A percentile compares a stretch with the other conserved stretches of the same genome.
Evolutionary conservation across 2,113 vertebrate species (phyloP).

Genomic region (Xenopus laevis): DNA sequence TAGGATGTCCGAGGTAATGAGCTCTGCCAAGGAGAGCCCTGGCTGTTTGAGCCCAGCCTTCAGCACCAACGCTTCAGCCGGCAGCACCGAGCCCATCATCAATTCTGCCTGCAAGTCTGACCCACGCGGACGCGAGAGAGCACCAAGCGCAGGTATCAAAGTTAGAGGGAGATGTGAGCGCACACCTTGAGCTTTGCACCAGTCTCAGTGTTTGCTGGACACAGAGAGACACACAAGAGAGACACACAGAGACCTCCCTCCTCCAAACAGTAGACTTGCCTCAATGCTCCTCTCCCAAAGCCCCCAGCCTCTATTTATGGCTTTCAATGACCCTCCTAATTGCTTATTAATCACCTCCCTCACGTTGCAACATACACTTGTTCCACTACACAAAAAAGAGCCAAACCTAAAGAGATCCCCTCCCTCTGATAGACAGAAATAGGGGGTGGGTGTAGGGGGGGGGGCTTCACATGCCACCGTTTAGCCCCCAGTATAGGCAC

Average conservation of each 20-base stretch:
- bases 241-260: too few species aligned
- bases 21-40: slow-evolving; percentile 81
- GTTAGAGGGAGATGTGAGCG: slow-evolving; percentile 21
- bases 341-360: slow-evolving; percentile 96
- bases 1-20: slow-evolving; percentile 94
- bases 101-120: slow-evolving; percentile 36
- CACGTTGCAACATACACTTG: slow-evolving; percentile 72
- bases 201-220: too few species aligned
- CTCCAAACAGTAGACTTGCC: slow-evolving; percentile 34
- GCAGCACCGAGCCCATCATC: slow-evolving; percentile 91
- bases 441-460: slow-evolving; percentile 15
- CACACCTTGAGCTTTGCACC: neutral
- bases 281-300: slow-evolving; percentile 52
- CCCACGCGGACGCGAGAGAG: neutral
- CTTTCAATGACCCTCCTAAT: slow-evolving; percentile 86
- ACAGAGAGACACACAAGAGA: too few species aligned
- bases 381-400: slow-evolving; percentile 57
- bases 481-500: neutral
- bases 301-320: slow-evolving; percentile 77
- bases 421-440: slow-evolving; percentile 54
- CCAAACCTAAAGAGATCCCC: slow-evolving; percentile 55
- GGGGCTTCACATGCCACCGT: slow-evolving; percentile 11
- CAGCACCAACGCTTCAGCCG: slow-evolving; percentile 82
- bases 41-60: slow-evolving; percentile 84
- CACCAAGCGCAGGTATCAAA: slow-evolving; percentile 11